Evolutionary conservation across 2,797 vertebrate species (phyloP), one percentile per base, ranked within the genome.

Genomic region (Anguilla megastoma): DNA sequence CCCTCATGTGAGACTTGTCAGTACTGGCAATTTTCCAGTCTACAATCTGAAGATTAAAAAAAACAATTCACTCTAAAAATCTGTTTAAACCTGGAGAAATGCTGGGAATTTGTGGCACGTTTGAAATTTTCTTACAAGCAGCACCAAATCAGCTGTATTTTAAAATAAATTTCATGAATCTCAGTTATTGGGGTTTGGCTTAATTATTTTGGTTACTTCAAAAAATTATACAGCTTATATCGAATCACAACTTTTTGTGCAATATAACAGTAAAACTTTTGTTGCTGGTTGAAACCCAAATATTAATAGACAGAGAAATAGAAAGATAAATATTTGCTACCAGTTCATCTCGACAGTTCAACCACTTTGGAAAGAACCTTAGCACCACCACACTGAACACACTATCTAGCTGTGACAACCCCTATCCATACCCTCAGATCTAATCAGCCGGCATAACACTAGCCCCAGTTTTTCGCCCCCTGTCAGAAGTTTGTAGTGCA

Each of bases 1-100:
- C 74, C 33, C 33, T 79, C 33, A 80, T 41, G 41, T 50, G 18
- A 3, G 18, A 10, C 76, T 48, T 48, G 76, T 48, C 41, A 80
- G 76, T 7, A 24, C 76, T 80, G 76, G 76, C 76, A 80, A 80
- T 6, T 21, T 45, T 80, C 45, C 79, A 79, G 24, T 79, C 76
- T 79, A 79, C 76, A 48, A n/a, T 50, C 12, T 79, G 16, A 79
- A 82, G 41, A 82, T 50, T 50, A 9, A n/a, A 63, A 45, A 21
- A 24, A 45, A 82, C 18, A 8, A 76, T 24, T 50, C 1, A 82
- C 36, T 82, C 1, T 82, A 8, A 48, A 79, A 48, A 82, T 21
- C 16, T 24, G 24, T 79, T 33, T 79, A 41, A 45, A 45, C 12
- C 36, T 36, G 14, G 1, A 6, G 36, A 79, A 79, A 79, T 82